Conservation (phyloP, 2,888 invertebrate species). For the Calameuta idolon region DNA sequence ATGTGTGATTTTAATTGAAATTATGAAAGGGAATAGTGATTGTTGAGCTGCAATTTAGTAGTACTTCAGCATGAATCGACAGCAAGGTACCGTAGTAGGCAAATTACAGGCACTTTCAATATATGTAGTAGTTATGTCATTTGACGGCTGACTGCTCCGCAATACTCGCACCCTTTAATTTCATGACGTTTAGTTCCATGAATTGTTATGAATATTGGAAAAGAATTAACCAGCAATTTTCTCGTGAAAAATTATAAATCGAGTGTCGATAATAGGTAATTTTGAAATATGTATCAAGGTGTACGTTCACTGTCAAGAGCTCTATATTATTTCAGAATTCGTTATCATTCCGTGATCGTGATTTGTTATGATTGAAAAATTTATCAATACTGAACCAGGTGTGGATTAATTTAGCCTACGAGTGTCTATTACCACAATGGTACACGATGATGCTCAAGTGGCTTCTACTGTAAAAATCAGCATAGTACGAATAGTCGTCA, state of each 20-base stretch:
- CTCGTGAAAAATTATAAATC: background rate
- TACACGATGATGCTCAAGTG: background rate
- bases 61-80: background rate
- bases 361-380: background rate
- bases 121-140: background rate
- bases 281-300: background rate
- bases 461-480: background rate
- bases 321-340: background rate
- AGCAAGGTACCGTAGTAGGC: background rate
- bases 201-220: background rate
- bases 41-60: constrained; percentile 2
- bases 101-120: background rate
- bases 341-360: background rate
- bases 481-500: background rate
- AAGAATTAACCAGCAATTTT: background rate
- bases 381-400: background rate
- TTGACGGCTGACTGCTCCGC: background rate
- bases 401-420: background rate
- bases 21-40: background rate
- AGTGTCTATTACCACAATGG: background rate
- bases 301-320: background rate
- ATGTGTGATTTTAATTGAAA: background rate
- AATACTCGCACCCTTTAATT: background rate
- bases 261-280: too few relatives aligned
- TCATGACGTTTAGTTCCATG: background rate